phyloP scores from a whole-genome alignment of 2,797 vertebrate genomes.

The Micrastur ruficollis region DNA sequence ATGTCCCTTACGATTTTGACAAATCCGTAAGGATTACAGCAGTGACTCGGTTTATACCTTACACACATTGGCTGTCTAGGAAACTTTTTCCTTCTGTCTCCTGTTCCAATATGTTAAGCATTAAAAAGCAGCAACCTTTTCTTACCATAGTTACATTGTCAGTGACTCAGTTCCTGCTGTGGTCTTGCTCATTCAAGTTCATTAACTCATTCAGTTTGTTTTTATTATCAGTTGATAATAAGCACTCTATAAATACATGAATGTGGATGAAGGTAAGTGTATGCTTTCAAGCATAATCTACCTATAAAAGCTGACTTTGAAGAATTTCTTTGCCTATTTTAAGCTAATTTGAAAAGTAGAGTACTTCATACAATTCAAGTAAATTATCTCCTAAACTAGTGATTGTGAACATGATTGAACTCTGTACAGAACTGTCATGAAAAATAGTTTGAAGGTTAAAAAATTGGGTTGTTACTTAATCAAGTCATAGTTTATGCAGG shows the following conservation, averaged over 20 bases:
- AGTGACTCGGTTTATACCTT: background rate
- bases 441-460: background rate
- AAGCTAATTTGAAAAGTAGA: background rate
- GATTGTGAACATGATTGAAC: background rate
- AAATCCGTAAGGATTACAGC: background rate
- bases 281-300: background rate
- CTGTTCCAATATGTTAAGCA: background rate
- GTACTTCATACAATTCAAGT: background rate
- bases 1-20: background rate
- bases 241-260: background rate
- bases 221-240: background rate
- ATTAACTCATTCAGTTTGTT: background rate
- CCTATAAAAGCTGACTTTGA: background rate
- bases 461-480: background rate
- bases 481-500: background rate
- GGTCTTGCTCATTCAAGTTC: background rate
- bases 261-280: background rate
- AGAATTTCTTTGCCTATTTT: background rate
- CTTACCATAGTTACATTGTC: background rate
- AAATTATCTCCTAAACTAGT: background rate
- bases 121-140: background rate
- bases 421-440: background rate
- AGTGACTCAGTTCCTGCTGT: background rate
- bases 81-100: background rate
- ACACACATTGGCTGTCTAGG: background rate